Evolutionary conservation across 2,797 vertebrate species (phyloP).

Genomic region (Pempheris klunzingeri): DNA sequence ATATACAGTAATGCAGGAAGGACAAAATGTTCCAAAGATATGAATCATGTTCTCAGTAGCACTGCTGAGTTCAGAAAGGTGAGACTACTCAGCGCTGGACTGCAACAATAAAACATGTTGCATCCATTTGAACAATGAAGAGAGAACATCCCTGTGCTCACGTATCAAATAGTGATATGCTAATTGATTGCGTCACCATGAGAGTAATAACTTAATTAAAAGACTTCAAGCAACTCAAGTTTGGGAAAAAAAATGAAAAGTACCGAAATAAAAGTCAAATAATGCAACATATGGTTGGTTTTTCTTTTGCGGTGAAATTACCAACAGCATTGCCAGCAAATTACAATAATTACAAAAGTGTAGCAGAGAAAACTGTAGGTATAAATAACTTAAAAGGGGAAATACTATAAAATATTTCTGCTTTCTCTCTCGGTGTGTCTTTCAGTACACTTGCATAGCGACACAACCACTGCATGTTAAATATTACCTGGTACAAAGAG

Average conservation of each 20-base stretch:
- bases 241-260: conserved; percentile 61
- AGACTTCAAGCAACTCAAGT: conserved; percentile 72
- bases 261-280: conserved; percentile 71
- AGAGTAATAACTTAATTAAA: conserved; percentile 72
- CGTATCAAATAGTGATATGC: conserved; percentile 59
- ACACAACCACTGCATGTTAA: conserved; percentile 38
- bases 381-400: conserved; percentile 60
- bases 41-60: conserved; percentile 57
- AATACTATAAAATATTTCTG: conserved; percentile 40
- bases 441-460: conserved; percentile 29
- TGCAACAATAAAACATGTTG: conserved; percentile 25
- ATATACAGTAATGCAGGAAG: conserved; percentile 21
- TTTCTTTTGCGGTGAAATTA: conserved; percentile 46
- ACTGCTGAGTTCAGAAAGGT: conserved; percentile 41
- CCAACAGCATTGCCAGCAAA: conserved; percentile 47
- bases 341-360: conserved; percentile 46
- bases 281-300: conserved; percentile 17
- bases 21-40: conserved; percentile 1
- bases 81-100: conserved; percentile 14
- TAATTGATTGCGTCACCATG: conserved; percentile 50
- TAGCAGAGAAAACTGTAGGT: conserved; percentile 35
- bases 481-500: conserved; percentile 33
- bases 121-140: conserved; percentile 40
- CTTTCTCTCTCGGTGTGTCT: conserved; percentile 29
- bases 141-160: conserved; percentile 66